Percentiles rank a stretch among this genome's conserved stretches.
These are phyloP conservation scores for Dynastes hyllus DNA, from an alignment of 2,888 invertebrate species.

Conservation along the genomic window DNA sequence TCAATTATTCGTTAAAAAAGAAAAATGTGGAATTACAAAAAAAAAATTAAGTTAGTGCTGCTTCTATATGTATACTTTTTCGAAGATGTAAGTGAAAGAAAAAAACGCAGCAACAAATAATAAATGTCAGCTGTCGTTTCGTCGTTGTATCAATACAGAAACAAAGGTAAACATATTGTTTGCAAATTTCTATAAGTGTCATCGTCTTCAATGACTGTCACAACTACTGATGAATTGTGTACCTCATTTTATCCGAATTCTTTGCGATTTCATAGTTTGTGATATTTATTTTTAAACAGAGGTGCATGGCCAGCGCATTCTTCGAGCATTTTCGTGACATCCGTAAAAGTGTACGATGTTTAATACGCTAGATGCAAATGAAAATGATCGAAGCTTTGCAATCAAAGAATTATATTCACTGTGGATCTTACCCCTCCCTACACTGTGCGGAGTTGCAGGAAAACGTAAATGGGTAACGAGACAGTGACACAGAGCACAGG, in stretches of 20 bases:
- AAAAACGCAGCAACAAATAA: conserved; percentile 5
- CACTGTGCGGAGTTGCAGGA: not conserved
- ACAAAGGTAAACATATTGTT: conserved; percentile 14
- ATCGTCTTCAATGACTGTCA: conserved; percentile 14
- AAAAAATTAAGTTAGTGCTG: conserved; percentile 32
- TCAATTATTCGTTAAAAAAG: conserved; percentile 23
- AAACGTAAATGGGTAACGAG: conserved; percentile 13
- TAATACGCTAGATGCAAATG: not conserved
- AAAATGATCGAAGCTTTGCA: conserved; percentile 4
- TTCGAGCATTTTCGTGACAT: conserved; percentile 11
- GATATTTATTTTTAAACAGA: conserved; percentile 52
- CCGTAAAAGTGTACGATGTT: too few species aligned
- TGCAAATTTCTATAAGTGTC: conserved; percentile 27
- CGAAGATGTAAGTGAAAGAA: conserved; percentile 1
- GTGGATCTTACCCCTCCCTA: conserved; percentile 36
- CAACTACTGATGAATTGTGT: conserved; percentile 47
- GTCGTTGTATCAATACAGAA: conserved; percentile 16
- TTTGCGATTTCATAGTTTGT: conserved; percentile 53
- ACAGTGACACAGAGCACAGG: conserved; percentile 60
- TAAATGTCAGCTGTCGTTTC: conserved; percentile 20
- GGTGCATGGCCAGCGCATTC: conserved; percentile 31
- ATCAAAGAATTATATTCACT: conserved; percentile 27
- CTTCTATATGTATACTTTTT: conserved; percentile 31
- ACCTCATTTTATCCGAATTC: conserved; percentile 55
- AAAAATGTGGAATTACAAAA: not conserved